A percentile compares a stretch with the other conserved stretches of the same genome.
These are phyloP conservation scores for Thera obeliscata DNA, from an alignment of 2,888 invertebrate species.

Conservation along the genomic window DNA sequence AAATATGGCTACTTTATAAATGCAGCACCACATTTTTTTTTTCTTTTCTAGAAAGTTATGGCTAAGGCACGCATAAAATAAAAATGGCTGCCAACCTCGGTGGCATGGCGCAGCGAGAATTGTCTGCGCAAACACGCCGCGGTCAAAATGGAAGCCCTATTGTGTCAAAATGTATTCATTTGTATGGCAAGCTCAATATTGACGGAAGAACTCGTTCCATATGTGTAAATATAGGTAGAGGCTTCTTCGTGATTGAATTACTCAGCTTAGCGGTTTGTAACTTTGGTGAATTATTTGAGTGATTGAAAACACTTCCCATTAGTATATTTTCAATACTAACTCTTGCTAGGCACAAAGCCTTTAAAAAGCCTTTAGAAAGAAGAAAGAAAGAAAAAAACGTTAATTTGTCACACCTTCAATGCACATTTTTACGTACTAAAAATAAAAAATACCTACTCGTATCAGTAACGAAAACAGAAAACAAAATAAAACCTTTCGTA, in stretches of 20 bases:
- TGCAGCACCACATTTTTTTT: no score
- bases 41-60: not conserved
- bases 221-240: slow-evolving; percentile 61
- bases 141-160: slow-evolving; percentile 81
- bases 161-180: slow-evolving; percentile 83
- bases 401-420: no score
- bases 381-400: no score
- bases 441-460: no score
- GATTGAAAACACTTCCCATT: not conserved
- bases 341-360: no score
- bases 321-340: no score
- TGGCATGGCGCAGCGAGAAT: slow-evolving; percentile 76
- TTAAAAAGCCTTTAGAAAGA: no score
- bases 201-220: slow-evolving; percentile 78
- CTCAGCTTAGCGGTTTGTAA: slow-evolving; percentile 36
- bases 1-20: no score
- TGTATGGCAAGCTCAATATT: slow-evolving; percentile 81
- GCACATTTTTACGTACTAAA: no score
- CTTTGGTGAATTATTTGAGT: slow-evolving; percentile 1
- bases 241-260: slow-evolving; percentile 64
- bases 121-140: slow-evolving; percentile 75
- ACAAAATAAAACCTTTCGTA: no score
- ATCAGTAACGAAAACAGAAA: no score
- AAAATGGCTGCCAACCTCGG: slow-evolving; percentile 60
- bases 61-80: slow-evolving; percentile 54